Conservation (phyloP, 2,888 invertebrate genomes). For the Andrena marginata region DNA sequence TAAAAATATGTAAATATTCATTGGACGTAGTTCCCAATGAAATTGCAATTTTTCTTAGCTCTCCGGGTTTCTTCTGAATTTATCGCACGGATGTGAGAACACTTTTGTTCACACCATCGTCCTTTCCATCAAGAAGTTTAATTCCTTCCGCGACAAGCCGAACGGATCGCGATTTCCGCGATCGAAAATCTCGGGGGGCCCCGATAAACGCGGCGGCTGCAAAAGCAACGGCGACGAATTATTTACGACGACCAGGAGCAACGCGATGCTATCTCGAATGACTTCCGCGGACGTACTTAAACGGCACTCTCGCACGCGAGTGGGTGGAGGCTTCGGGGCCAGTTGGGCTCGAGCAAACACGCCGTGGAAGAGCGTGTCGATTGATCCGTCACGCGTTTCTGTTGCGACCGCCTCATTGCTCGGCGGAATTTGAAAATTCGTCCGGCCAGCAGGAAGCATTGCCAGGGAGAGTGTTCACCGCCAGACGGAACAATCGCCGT, state of each 20-base stretch:
- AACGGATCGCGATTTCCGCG: slow-evolving; percentile 5
- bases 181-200: slow-evolving; percentile 7
- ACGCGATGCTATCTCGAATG: slow-evolving; percentile 24
- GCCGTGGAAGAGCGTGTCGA: background rate
- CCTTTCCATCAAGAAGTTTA: background rate
- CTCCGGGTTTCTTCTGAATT: too few species aligned
- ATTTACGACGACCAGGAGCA: slow-evolving; percentile 11
- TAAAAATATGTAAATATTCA: too few species aligned
- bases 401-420: background rate
- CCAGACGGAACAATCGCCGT: background rate
- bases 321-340: background rate
- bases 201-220: background rate
- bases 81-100: too few species aligned
- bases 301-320: slow-evolving; percentile 28
- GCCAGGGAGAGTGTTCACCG: background rate
- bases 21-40: too few species aligned
- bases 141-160: background rate
- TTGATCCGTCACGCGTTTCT: background rate
- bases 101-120: too few species aligned
- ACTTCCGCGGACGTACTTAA: slow-evolving; percentile 39
- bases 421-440: background rate
- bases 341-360: slow-evolving; percentile 22
- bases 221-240: slow-evolving; percentile 26
- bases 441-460: background rate
- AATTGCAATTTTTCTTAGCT: too few species aligned